These are phyloP conservation scores for Diarsia rubi DNA, from an alignment of 2,888 invertebrate species.

Conservation along the genomic window DNA sequence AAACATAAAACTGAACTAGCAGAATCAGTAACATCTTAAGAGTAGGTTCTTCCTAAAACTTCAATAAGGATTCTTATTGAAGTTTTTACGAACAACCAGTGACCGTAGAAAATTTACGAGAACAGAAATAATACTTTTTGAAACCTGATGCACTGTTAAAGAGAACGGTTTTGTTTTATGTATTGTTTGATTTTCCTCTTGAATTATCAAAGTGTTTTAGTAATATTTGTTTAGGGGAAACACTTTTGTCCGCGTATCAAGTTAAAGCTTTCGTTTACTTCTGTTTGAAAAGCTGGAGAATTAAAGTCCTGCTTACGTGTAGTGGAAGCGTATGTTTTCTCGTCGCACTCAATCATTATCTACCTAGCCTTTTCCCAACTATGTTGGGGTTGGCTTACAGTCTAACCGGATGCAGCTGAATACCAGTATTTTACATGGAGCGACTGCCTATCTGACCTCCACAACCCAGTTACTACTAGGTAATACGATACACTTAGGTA, in stretches of 20 bases:
- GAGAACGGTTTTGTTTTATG: slow-evolving; percentile 18
- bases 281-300: slow-evolving; percentile 11
- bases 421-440: no score
- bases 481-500: no score
- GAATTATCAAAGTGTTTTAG: slow-evolving; percentile 55
- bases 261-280: slow-evolving; percentile 20
- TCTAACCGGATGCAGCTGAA: no score
- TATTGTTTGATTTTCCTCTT: slow-evolving; percentile 34
- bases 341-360: no score
- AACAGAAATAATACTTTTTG: slow-evolving; percentile 23
- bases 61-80: slow-evolving; percentile 48
- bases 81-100: slow-evolving; percentile 34
- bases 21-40: no score
- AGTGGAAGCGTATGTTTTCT: no score
- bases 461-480: no score
- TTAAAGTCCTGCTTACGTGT: slow-evolving; percentile 16
- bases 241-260: slow-evolving; percentile 23
- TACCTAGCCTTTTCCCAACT: no score
- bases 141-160: not conserved
- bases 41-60: no score
- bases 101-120: slow-evolving; percentile 16
- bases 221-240: slow-evolving; percentile 27
- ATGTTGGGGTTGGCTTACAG: no score
- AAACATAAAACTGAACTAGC: no score
- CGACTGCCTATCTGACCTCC: no score